phyloP scores from a whole-genome alignment of 1,140 invertebrate genomes.

The Thaumetopoea pityocampa region DNA sequence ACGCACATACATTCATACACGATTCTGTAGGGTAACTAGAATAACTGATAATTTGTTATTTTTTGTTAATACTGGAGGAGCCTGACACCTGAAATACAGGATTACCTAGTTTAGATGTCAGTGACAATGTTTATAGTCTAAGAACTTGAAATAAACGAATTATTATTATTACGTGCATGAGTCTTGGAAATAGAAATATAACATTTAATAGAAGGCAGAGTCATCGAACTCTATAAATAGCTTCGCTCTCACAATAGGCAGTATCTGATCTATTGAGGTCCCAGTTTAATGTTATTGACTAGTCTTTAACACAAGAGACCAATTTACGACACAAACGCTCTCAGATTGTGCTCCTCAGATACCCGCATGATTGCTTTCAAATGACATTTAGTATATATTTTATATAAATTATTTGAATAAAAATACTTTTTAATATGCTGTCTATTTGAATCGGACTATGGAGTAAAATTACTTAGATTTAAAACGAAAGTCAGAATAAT shows the following conservation, averaged over 20 bases:
- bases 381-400: constrained; percentile 1
- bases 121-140: too few relatives aligned
- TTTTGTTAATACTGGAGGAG: too few relatives aligned
- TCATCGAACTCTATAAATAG: constrained; percentile 46
- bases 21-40: too few relatives aligned
- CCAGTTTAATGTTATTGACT: constrained; percentile 34
- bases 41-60: too few relatives aligned
- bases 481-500: too few relatives aligned
- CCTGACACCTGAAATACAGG: too few relatives aligned
- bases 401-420: constrained; percentile 1
- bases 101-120: too few relatives aligned
- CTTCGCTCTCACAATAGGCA: constrained; percentile 24
- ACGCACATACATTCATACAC: too few relatives aligned
- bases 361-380: constrained; percentile 2
- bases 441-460: too few relatives aligned
- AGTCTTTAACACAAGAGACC: constrained; percentile 25
- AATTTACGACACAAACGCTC: constrained; percentile 29
- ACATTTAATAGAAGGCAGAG: constrained; percentile 21
- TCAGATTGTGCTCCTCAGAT: constrained; percentile 3
- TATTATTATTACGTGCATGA: constrained; percentile 6
- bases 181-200: constrained; percentile 12
- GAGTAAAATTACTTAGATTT: too few relatives aligned
- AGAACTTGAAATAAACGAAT: too few relatives aligned
- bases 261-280: constrained; percentile 36
- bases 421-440: too few relatives aligned